A percentile compares a stretch with the other conserved stretches of the same genome.
Conservation (phyloP, 1,140 invertebrate species). For the Planococcus citri region DNA sequence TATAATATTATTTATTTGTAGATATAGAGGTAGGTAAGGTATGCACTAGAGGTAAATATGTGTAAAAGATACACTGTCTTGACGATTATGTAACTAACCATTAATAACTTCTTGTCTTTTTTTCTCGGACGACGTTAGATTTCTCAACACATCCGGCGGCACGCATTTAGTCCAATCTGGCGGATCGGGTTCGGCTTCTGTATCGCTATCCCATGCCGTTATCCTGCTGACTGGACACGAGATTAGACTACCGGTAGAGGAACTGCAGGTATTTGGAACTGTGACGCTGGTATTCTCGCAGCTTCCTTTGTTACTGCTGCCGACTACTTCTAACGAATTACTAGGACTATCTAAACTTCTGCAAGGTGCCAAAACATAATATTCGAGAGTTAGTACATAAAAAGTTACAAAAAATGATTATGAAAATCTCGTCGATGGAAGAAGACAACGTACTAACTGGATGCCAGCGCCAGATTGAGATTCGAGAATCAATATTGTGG, state of each 20-base stretch:
- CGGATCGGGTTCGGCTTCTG: conserved; percentile 64
- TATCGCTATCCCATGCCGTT: conserved; percentile 55
- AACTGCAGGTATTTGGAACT: conserved; percentile 14
- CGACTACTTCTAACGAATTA: conserved; percentile 40
- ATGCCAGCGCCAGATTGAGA: too few relatives aligned
- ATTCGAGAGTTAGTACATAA: background rate
- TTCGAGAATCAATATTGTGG: too few relatives aligned
- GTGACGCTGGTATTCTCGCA: conserved; percentile 18
- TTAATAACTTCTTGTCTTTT: conserved; percentile 96
- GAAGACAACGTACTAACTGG: too few relatives aligned
- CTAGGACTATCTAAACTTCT: conserved; percentile 48
- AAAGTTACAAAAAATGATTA: conserved; percentile 22
- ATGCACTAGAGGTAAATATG: too few relatives aligned
- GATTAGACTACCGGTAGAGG: background rate
- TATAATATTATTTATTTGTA: too few relatives aligned
- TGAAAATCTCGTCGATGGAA: background rate
- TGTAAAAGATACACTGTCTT: too few relatives aligned
- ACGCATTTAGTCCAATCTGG: conserved; percentile 71
- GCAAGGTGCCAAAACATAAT: background rate
- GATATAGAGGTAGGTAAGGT: too few relatives aligned
- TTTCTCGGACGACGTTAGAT: conserved; percentile 61
- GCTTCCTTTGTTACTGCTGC: conserved; percentile 19
- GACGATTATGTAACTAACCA: conserved; percentile 51
- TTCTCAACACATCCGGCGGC: conserved; percentile 58
- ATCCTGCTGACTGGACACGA: conserved; percentile 25